Percentiles rank a stretch among this genome's conserved stretches.
These are phyloP conservation scores for Drosophila busckii DNA, from an alignment of 1,140 invertebrate genomes.

Conservation along the genomic window DNA sequence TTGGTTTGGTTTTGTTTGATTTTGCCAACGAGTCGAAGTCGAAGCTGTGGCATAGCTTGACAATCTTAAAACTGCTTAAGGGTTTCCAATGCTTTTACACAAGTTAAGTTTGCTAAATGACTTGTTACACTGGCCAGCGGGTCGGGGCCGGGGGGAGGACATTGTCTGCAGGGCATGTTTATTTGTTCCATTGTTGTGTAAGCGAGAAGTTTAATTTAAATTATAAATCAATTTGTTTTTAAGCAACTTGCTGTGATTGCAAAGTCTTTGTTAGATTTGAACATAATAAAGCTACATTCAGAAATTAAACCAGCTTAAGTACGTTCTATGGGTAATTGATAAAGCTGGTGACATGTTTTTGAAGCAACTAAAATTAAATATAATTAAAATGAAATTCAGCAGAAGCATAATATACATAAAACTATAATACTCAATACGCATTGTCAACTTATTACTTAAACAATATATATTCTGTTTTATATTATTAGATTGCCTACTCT, in stretches of 20 bases:
- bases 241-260: too few species aligned
- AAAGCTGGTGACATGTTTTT: too few species aligned
- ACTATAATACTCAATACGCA: too few species aligned
- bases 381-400: neutral
- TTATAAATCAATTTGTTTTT: slow-evolving; percentile 45
- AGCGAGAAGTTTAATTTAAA: slow-evolving; percentile 56
- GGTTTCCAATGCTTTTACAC: slow-evolving; percentile 14
- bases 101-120: slow-evolving; percentile 21
- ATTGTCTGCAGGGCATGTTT: neutral
- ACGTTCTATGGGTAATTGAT: too few species aligned
- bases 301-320: too few species aligned
- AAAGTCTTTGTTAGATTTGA: slow-evolving; percentile 10
- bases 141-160: slow-evolving; percentile 1
- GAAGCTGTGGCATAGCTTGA: neutral
- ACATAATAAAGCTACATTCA: neutral
- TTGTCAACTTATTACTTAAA: too few species aligned
- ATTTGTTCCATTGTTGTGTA: slow-evolving; percentile 12
- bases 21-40: neutral
- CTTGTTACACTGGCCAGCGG: slow-evolving; percentile 15
- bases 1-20: slow-evolving; percentile 22
- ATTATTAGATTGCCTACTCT: too few species aligned
- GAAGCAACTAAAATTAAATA: too few species aligned
- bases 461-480: too few species aligned
- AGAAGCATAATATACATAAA: too few species aligned
- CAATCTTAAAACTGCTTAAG: slow-evolving; percentile 34